Conservation (phyloP, 1,140 invertebrate species). For the Drosophila lacteicornis region DNA sequence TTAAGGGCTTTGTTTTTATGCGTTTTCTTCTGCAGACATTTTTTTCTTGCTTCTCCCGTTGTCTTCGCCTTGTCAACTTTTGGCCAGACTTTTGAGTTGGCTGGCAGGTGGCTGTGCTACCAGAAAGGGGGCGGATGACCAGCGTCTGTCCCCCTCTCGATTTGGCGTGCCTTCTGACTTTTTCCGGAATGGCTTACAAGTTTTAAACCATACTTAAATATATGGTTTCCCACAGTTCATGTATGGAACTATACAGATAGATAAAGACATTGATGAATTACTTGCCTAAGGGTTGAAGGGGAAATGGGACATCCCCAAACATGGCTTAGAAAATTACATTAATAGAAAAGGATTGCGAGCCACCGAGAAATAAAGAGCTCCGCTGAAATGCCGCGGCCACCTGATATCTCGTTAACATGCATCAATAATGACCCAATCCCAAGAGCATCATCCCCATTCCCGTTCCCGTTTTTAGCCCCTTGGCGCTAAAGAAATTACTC, state of each 20-base stretch:
- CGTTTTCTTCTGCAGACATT: conserved; percentile 30
- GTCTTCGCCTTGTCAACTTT: conserved; percentile 69
- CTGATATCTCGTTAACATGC: conserved; percentile 80
- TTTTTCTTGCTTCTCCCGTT: conserved; percentile 38
- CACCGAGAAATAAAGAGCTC: conserved; percentile 23
- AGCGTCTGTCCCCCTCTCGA: background rate
- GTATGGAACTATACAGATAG: background rate
- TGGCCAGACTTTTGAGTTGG: conserved; percentile 60
- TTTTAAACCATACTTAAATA: conserved; percentile 14
- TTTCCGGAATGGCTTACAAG: background rate
- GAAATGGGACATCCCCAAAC: background rate
- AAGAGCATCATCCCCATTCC: conserved; percentile 8
- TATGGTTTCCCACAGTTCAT: background rate
- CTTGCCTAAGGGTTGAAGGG: background rate
- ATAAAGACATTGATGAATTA: background rate
- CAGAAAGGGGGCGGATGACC: background rate
- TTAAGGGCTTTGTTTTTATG: conserved; percentile 48
- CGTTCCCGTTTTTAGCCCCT: background rate
- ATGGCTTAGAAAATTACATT: background rate
- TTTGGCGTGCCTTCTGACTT: background rate
- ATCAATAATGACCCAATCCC: conserved; percentile 69
- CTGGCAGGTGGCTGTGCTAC: conserved; percentile 41
- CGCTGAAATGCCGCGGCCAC: conserved; percentile 46
- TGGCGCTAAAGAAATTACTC: conserved; percentile 24
- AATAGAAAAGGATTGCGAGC: conserved; percentile 5